Percentiles rank a stretch among this genome's conserved stretches.
phyloP scores from a whole-genome alignment of 1,140 invertebrate genomes.

The Leptoteleia sp. region DNA sequence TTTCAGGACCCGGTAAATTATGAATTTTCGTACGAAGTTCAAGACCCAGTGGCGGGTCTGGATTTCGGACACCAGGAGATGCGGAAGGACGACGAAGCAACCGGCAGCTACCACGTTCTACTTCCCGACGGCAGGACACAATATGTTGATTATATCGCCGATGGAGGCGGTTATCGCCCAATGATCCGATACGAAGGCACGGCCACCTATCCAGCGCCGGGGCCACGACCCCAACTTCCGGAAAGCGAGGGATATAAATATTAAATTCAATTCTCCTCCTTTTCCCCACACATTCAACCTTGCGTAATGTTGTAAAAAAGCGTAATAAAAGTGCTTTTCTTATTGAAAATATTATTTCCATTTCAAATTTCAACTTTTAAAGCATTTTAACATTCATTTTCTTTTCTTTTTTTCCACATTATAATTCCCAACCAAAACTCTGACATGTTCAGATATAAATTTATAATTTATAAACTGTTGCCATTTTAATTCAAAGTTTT shows the following conservation, averaged over 20 bases:
- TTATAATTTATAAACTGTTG: too few relatives aligned
- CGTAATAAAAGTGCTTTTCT: background rate
- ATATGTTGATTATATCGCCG: constrained; percentile 85
- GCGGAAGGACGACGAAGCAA: constrained; percentile 83
- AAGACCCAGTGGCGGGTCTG: constrained; percentile 82
- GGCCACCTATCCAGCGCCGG: constrained; percentile 76
- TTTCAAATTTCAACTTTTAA: too few relatives aligned
- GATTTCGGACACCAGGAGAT: constrained; percentile 86
- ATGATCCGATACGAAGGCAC: constrained; percentile 86
- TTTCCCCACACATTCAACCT: background rate
- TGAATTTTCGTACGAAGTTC: constrained; percentile 85
- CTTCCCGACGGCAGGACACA: constrained; percentile 85
- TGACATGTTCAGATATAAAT: too few relatives aligned
- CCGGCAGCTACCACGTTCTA: constrained; percentile 85
- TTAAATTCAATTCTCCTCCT: constrained; percentile 65
- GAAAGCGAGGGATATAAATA: constrained; percentile 82
- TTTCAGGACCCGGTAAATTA: constrained; percentile 85
- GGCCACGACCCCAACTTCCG: constrained; percentile 61
- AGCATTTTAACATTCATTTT: too few relatives aligned
- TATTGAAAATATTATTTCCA: too few relatives aligned
- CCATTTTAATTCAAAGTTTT: too few relatives aligned
- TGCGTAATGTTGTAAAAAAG: constrained; percentile 2
- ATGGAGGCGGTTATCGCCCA: constrained; percentile 85
- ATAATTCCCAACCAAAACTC: too few relatives aligned
- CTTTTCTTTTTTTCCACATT: too few relatives aligned